phyloP scores from a whole-genome alignment of 2,888 invertebrate genomes.

The Byasa hedistus region DNA sequence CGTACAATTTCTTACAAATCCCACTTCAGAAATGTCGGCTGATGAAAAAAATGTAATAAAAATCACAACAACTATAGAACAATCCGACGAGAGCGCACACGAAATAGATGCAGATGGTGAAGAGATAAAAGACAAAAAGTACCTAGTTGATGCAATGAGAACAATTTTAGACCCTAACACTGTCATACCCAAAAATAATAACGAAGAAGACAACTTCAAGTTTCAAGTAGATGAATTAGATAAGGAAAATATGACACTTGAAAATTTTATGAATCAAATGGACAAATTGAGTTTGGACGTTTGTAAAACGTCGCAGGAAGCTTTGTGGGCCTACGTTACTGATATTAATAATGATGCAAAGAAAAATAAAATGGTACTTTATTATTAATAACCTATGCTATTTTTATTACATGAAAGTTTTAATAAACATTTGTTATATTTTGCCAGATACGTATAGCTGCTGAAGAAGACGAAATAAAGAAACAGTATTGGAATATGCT shows the following conservation, averaged over 20 bases:
- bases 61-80: constrained; percentile 56
- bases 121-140: constrained; percentile 63
- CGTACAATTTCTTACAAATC: constrained; percentile 57
- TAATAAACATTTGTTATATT: constrained; percentile 9
- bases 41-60: constrained; percentile 57
- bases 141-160: constrained; percentile 67
- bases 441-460: constrained; percentile 61
- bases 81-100: constrained; percentile 66
- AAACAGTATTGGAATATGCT: constrained; percentile 70
- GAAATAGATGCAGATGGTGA: constrained; percentile 65
- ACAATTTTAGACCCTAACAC: constrained; percentile 61
- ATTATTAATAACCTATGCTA: not conserved
- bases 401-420: too few relatives aligned
- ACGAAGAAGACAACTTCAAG: constrained; percentile 57
- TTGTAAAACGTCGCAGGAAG: constrained; percentile 68
- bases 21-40: constrained; percentile 67
- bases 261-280: constrained; percentile 67
- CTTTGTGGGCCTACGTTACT: constrained; percentile 70
- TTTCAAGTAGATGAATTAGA: constrained; percentile 57
- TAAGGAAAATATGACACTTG: constrained; percentile 56
- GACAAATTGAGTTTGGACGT: constrained; percentile 68
- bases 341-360: constrained; percentile 64
- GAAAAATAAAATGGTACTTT: constrained; percentile 67
- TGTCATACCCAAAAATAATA: constrained; percentile 49
- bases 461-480: constrained; percentile 72